phyloP scores from a whole-genome alignment of 2,888 invertebrate species.

The Thysanoteuthis rhombus region DNA sequence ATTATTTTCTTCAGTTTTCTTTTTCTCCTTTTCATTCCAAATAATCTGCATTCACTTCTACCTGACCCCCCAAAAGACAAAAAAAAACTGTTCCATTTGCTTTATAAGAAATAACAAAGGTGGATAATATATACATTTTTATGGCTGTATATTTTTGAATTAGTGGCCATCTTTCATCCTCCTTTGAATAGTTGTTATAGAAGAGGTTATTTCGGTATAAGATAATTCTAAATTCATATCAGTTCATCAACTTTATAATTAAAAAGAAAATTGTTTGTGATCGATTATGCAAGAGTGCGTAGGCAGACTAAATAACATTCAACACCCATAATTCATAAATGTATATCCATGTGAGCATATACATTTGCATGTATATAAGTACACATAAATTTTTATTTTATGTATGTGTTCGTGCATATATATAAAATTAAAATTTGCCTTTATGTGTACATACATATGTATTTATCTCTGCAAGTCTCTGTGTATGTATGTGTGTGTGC shows the following conservation, averaged over 20 bases:
- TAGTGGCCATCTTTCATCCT: neutral
- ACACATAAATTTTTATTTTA: neutral
- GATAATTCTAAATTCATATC: neutral
- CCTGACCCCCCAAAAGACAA: neutral
- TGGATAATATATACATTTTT: neutral
- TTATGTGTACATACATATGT: neutral
- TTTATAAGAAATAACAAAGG: neutral
- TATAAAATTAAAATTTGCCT: neutral
- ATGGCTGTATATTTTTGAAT: constrained; percentile 12
- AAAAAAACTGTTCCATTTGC: neutral
- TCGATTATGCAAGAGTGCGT: neutral
- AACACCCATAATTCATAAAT: neutral
- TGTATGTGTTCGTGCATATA: neutral
- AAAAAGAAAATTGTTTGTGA: neutral
- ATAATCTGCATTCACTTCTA: neutral
- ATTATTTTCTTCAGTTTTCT: neutral
- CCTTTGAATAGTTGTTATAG: neutral
- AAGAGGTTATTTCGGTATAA: neutral
- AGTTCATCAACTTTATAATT: neutral
- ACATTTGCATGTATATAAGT: neutral
- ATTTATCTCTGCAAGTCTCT: neutral
- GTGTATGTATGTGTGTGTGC: neutral
- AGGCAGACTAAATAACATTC: neutral
- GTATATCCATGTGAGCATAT: neutral
- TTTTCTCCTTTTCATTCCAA: neutral